Evolutionary conservation across 30 jellyfish, hydroid and myxozoan genomes (phyloP).

Genomic region (Mastigias papua): DNA sequence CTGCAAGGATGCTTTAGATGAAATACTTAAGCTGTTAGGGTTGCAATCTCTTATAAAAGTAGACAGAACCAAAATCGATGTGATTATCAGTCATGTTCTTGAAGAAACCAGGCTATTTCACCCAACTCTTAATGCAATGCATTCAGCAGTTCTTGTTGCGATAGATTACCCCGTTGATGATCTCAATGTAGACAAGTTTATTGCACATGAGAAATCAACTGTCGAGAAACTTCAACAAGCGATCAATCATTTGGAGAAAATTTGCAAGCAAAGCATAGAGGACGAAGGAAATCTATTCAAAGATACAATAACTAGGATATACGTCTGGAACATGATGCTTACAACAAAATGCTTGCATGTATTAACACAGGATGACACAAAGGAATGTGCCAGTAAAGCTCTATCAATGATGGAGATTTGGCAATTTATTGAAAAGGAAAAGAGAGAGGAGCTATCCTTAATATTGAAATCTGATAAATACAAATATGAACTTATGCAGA

Average conservation of each 20-base stretch:
- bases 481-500: not conserved
- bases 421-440: not conserved
- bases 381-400: not conserved
- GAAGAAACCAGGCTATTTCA: too few species aligned
- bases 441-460: not conserved
- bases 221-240: not conserved
- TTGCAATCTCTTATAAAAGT: conserved; percentile 1
- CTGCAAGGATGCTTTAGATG: not conserved
- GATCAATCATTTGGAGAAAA: not conserved
- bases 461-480: not conserved
- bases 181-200: not conserved
- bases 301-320: too few species aligned
- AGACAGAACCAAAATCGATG: not conserved
- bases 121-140: not conserved
- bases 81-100: too few species aligned
- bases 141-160: not conserved
- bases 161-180: not conserved
- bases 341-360: not conserved
- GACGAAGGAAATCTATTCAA: not conserved
- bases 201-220: not conserved
- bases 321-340: not conserved
- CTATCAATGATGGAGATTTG: not conserved
- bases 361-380: not conserved
- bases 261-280: not conserved
- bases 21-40: not conserved